Evolutionary conservation across 1,140 invertebrate genomes (phyloP).

Genomic region (Diprion similis): DNA sequence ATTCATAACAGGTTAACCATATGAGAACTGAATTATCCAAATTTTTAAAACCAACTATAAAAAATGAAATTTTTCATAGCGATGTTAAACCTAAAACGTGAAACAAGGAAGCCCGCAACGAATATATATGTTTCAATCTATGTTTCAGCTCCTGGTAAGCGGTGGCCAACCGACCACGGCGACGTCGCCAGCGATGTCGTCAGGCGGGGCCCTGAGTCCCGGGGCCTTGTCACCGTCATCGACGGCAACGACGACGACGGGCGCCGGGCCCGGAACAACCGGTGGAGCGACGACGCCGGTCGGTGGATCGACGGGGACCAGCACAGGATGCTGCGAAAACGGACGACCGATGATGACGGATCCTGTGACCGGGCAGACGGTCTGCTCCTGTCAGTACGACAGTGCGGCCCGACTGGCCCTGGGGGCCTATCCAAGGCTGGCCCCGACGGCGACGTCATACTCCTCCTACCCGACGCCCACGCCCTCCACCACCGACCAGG

Average conservation of each 20-base stretch:
- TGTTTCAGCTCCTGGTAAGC: slow-evolving; percentile 76
- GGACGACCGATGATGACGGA: slow-evolving; percentile 93
- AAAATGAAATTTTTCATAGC: too few species aligned
- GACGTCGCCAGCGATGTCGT: slow-evolving; percentile 69
- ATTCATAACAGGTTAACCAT: too few species aligned
- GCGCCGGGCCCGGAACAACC: slow-evolving; percentile 38
- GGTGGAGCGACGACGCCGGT: slow-evolving; percentile 57
- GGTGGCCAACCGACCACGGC: slow-evolving; percentile 72
- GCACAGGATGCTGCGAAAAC: slow-evolving; percentile 86
- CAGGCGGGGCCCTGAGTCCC: slow-evolving; percentile 73
- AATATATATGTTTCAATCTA: slow-evolving; percentile 19
- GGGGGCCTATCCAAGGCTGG: slow-evolving; percentile 56
- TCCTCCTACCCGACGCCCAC: slow-evolving; percentile 78
- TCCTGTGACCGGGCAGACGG: slow-evolving; percentile 93
- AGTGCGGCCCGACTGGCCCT: slow-evolving; percentile 76
- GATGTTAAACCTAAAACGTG: background rate
- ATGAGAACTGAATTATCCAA: too few species aligned
- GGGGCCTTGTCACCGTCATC: slow-evolving; percentile 73
- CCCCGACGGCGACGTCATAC: slow-evolving; percentile 64
- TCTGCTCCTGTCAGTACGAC: slow-evolving; percentile 96
- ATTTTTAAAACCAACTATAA: too few species aligned
- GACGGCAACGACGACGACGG: slow-evolving; percentile 58
- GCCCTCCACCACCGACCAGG: slow-evolving; percentile 89
- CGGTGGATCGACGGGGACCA: slow-evolving; percentile 60
- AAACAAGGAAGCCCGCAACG: background rate